Conservation (phyloP, 2,888 invertebrate genomes). For the Morpho helenor region DNA sequence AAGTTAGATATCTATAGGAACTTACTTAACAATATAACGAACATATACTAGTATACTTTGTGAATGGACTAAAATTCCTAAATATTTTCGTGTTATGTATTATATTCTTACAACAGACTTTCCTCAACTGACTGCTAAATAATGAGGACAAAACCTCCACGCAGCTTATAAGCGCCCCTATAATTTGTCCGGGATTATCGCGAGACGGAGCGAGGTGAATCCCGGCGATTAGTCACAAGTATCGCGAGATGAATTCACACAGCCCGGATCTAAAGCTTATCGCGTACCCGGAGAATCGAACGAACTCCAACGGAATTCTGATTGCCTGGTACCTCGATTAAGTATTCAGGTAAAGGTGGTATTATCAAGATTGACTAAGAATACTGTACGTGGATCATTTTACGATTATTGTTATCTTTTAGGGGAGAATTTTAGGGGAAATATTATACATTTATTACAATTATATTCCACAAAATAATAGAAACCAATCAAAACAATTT, state of each 20-base stretch:
- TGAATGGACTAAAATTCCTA: background rate
- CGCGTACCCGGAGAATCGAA: conserved; percentile 43
- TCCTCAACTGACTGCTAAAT: conserved; percentile 60
- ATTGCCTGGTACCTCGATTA: conserved; percentile 56
- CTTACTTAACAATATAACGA: too few species aligned
- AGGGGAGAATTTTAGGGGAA: background rate
- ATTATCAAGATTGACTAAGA: conserved; percentile 65
- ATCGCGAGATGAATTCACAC: conserved; percentile 57
- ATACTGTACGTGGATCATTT: conserved; percentile 35
- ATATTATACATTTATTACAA: conserved; percentile 18
- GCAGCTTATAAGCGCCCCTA: conserved; percentile 62
- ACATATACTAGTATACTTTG: background rate
- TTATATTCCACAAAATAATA: background rate
- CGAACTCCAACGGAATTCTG: conserved; percentile 68
- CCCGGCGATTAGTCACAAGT: conserved; percentile 76
- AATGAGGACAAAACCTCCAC: conserved; percentile 58
- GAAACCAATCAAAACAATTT: too few species aligned
- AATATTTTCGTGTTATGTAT: conserved; percentile 2
- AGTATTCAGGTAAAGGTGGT: conserved; percentile 67
- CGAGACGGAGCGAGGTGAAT: conserved; percentile 66
- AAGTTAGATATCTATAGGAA: too few species aligned
- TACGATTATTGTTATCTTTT: conserved; percentile 13
- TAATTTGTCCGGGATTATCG: conserved; percentile 75
- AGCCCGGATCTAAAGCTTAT: conserved; percentile 50
- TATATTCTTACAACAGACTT: conserved; percentile 23